Conservation (phyloP, 2,888 invertebrate species). For the Epinotia bilunana region DNA sequence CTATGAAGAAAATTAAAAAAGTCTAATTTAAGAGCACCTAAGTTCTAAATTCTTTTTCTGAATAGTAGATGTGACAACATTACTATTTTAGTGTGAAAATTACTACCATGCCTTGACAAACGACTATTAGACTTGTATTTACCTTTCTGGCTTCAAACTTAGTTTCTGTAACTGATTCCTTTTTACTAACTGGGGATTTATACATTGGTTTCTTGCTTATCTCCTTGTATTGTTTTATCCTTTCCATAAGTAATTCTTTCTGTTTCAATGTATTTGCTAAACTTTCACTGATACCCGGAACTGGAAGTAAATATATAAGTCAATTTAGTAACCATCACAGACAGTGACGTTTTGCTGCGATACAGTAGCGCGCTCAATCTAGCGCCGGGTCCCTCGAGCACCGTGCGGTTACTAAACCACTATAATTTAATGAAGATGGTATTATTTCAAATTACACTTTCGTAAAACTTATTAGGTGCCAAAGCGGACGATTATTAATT, state of each 20-base stretch:
- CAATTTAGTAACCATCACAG: not conserved
- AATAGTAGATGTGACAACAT: no score
- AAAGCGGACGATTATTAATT: not conserved
- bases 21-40: no score
- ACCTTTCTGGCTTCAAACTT: constrained; percentile 52
- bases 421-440: no score
- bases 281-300: constrained; percentile 81
- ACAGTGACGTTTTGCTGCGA: no score
- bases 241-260: constrained; percentile 78
- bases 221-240: constrained; percentile 81
- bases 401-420: no score
- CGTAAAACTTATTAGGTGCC: not conserved
- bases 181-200: constrained; percentile 57
- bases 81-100: not conserved
- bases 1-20: no score
- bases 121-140: not conserved
- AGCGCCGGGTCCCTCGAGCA: no score
- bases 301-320: constrained; percentile 55
- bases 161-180: constrained; percentile 59
- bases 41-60: no score
- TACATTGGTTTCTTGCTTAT: constrained; percentile 77
- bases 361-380: no score
- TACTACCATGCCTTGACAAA: not conserved
- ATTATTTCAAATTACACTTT: no score
- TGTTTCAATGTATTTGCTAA: constrained; percentile 80